Evolutionary conservation across 2,113 vertebrate genomes (phyloP).

Genomic region (Mystacornis crossleyi): DNA sequence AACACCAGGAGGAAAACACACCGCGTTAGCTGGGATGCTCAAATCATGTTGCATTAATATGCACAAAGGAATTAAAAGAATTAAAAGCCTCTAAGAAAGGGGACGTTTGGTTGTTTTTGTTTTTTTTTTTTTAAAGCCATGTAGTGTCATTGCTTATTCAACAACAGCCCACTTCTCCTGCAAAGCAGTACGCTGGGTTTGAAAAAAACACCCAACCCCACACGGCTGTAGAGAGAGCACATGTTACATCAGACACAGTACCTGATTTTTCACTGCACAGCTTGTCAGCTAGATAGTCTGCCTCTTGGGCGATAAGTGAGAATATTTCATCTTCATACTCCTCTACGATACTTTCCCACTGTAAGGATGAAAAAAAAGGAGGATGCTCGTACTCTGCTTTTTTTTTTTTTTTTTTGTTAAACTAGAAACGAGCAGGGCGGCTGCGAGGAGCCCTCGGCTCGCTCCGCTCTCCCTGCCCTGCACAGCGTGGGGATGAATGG

Average conservation of each 20-base stretch:
- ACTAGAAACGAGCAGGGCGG: neutral
- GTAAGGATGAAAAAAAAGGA: constrained; percentile 33
- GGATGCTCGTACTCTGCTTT: neutral
- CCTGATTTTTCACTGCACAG: constrained; percentile 88
- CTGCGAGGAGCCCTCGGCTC: neutral
- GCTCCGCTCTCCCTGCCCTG: neutral
- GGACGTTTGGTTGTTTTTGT: neutral
- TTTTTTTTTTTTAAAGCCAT: neutral
- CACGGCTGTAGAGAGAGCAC: constrained; percentile 56
- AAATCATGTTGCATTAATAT: neutral
- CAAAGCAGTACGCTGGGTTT: constrained; percentile 40
- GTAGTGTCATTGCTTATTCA: constrained; percentile 31
- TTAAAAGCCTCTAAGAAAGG: neutral
- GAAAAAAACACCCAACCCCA: constrained; percentile 43
- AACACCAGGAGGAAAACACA: neutral
- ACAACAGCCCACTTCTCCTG: neutral
- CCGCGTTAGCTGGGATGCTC: neutral
- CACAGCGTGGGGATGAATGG: neutral
- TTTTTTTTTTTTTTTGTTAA: accelerated
- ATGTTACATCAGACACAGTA: constrained; percentile 79
- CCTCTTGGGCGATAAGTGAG: constrained; percentile 80
- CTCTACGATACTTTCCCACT: constrained; percentile 86
- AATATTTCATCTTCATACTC: constrained; percentile 88
- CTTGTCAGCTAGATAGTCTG: constrained; percentile 77
- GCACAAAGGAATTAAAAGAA: neutral